Evolutionary conservation across 2,797 vertebrate genomes (phyloP), one percentile per base, ranked within the genome.

Genomic region (Sylvilagus floridanus): DNA sequence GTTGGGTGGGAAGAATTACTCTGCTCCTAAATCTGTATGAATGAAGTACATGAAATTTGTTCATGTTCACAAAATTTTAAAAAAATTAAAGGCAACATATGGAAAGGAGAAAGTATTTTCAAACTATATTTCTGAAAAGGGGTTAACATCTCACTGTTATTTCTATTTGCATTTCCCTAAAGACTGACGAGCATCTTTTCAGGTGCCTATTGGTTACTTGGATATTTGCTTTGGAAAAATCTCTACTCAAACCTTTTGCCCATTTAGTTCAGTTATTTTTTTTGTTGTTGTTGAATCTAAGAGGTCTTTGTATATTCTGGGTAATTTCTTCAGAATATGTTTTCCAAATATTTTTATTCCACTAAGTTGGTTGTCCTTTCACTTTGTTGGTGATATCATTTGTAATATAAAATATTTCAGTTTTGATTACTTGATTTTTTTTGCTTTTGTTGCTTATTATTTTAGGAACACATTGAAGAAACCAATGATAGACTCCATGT

Each of bases 321-420:
- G 52, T 72, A 65, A 14, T n/a, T 10, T 30, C 63, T 32, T 77
- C 22, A 78, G 3, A 24, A 57, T 10, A 57, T 35, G 21, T 6
- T 92, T 84, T 92, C 0, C 7, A 83, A 63, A 72, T 84, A 72
- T 71, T 91, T 76, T 76, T 88, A 71, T 72, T 86, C 4, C 7
- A 4, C 32, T 81, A n/a, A 75, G 7, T 63, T 24, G 1, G 7
- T 47, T 75, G 10, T 77, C 19, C 87, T 71, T 77, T 88, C 22
- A 42, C 16, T 94, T 76, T 54, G 62, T 54, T 72, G 9, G 82
- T 75, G 7, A 16, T 63, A 17, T 88, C 17, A 47, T 88, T 92
- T 72, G 13, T 88, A 88, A 7, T 22, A 78, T 19, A 84, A 88
- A 63, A 42, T 63, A 37, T 87, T 84, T 84, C 42, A 78, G 35